phyloP scores from a whole-genome alignment of 2,888 invertebrate genomes.

The Parochlus steinenii region DNA sequence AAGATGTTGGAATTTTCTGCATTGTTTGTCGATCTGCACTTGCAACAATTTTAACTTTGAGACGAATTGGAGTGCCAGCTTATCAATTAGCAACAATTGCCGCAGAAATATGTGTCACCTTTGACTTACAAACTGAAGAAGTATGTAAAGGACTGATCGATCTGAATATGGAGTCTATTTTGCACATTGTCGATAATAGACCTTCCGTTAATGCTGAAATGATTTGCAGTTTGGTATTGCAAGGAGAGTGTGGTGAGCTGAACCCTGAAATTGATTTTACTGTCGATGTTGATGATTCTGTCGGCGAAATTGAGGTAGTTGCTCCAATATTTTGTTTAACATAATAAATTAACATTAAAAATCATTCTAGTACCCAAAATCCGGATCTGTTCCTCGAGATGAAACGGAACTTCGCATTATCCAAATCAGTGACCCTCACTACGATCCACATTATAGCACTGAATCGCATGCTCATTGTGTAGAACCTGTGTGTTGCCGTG shows the following conservation, averaged over 20 bases:
- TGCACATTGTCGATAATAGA: constrained; percentile 40
- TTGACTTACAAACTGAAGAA: constrained; percentile 36
- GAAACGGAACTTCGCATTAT: constrained; percentile 18
- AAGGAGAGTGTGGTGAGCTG: constrained; percentile 20
- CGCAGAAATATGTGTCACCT: constrained; percentile 34
- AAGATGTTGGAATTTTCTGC: too few species aligned
- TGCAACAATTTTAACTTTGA: constrained; percentile 24
- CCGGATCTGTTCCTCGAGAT: constrained; percentile 18
- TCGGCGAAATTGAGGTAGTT: too few species aligned
- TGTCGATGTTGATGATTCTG: constrained; percentile 17
- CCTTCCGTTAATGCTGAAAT: constrained; percentile 34
- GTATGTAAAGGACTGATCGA: constrained; percentile 44
- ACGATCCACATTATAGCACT: constrained; percentile 54
- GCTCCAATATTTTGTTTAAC: too few species aligned
- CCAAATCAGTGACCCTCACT: constrained; percentile 44
- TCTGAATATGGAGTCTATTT: constrained; percentile 40
- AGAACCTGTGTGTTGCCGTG: constrained; percentile 63
- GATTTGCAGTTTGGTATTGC: constrained; percentile 24
- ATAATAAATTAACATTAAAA: too few species aligned
- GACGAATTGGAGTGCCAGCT: too few species aligned
- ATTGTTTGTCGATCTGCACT: constrained; percentile 30
- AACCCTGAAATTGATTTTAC: constrained; percentile 22
- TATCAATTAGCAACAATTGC: too few species aligned
- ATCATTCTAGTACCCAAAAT: constrained; percentile 18
- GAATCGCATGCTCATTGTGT: constrained; percentile 52